Conservation (phyloP, 2,888 invertebrate species). For the Ophion obscuratus region DNA sequence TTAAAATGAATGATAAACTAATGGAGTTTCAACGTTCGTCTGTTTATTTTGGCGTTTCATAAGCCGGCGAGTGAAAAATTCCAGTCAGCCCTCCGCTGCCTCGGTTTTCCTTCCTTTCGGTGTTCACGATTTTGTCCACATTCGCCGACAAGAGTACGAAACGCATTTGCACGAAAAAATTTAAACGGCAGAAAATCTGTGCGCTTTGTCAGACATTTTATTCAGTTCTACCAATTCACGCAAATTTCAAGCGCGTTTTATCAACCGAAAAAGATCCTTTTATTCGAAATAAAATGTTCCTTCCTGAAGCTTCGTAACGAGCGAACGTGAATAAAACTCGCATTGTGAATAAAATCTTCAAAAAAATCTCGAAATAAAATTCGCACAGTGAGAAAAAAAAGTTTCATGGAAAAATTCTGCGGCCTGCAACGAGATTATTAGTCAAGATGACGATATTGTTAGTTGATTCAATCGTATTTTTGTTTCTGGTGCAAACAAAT, state of each 20-base stretch:
- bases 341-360: not conserved
- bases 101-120: not conserved
- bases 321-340: not conserved
- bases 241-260: not conserved
- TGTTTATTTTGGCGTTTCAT: conserved; percentile 72
- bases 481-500: not conserved
- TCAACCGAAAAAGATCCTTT: not conserved
- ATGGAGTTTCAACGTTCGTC: conserved; percentile 75
- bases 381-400: not conserved
- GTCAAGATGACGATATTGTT: not conserved
- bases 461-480: not conserved
- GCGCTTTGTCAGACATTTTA: not conserved
- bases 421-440: not conserved
- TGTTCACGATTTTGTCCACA: not conserved
- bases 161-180: not conserved
- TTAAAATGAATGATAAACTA: conserved; percentile 56
- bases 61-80: conserved; percentile 70
- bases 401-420: not conserved
- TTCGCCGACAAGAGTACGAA: not conserved
- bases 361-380: not conserved
- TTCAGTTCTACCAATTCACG: not conserved
- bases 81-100: not conserved
- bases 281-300: not conserved
- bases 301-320: not conserved
- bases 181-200: not conserved